A percentile compares a stretch with the other conserved stretches of the same genome.
These are phyloP conservation scores for Theristicus caerulescens DNA, from an alignment of 2,113 vertebrate species.

Conservation along the genomic window DNA sequence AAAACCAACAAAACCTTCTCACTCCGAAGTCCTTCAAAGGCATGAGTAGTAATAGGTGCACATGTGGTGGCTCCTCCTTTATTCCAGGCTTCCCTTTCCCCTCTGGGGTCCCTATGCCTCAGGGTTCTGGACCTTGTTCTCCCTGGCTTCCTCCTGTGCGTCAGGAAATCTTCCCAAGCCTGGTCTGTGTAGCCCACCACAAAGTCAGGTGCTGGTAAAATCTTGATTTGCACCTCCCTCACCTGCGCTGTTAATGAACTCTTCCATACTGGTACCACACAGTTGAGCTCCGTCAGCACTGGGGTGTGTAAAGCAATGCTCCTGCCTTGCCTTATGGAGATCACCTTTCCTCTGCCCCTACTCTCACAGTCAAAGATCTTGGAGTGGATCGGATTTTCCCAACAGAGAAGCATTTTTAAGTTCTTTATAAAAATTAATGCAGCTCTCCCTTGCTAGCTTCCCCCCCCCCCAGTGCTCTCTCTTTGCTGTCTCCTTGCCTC, in stretches of 20 bases:
- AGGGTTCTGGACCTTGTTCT: neutral
- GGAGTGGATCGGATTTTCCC: neutral
- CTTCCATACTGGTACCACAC: fast-evolving
- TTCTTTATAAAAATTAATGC: neutral
- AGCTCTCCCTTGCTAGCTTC: neutral
- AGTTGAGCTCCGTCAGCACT: fast-evolving
- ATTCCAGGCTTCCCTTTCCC: neutral
- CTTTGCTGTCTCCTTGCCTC: neutral
- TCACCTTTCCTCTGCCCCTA: neutral
- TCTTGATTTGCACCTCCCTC: neutral
- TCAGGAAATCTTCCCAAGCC: neutral
- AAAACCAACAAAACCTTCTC: neutral
- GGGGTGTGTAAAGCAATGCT: fast-evolving
- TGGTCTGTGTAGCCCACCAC: neutral
- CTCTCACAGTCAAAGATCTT: neutral
- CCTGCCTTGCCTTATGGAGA: neutral
- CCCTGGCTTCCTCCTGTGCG: neutral
- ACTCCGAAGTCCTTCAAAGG: neutral
- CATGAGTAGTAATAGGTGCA: neutral
- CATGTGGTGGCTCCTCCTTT: neutral
- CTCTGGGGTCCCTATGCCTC: neutral
- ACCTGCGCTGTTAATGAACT: fast-evolving
- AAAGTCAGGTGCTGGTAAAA: neutral
- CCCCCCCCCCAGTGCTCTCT: fast-evolving
- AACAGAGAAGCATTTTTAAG: neutral